phyloP scores from a whole-genome alignment of 1,140 invertebrate genomes.

The Drosophila santomea region DNA sequence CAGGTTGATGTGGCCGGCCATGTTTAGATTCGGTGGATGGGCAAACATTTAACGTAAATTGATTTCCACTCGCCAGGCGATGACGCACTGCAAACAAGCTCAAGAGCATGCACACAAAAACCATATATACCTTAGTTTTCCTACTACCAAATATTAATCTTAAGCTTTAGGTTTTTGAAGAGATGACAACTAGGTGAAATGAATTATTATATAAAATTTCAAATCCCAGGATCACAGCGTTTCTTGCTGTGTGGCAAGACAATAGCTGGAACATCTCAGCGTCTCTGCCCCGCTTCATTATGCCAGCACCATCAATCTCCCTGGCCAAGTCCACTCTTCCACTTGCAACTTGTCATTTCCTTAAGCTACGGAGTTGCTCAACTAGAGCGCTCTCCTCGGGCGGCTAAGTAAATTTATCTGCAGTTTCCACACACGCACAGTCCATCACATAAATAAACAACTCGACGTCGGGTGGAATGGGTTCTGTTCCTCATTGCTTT shows the following conservation, averaged over 20 bases:
- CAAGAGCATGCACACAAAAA: conserved; percentile 10
- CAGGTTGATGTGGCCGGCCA: conserved; percentile 22
- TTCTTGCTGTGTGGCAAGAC: neutral
- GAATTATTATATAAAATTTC: neutral
- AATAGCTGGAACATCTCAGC: conserved; percentile 19
- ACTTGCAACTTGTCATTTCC: conserved; percentile 57
- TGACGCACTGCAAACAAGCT: conserved; percentile 37
- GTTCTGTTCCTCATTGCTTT: neutral
- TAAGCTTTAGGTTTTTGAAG: too few relatives aligned
- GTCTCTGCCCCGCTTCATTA: conserved; percentile 11
- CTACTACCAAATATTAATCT: neutral
- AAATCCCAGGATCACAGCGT: neutral
- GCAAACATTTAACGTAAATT: conserved; percentile 70
- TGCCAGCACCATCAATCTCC: conserved; percentile 48
- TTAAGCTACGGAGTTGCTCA: conserved; percentile 45
- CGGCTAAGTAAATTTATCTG: conserved; percentile 74
- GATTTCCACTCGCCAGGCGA: conserved; percentile 64
- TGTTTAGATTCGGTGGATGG: conserved; percentile 63
- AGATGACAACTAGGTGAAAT: too few relatives aligned
- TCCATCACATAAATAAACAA: conserved; percentile 80
- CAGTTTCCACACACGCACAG: conserved; percentile 64
- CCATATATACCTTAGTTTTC: neutral
- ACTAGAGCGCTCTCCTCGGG: conserved; percentile 42
- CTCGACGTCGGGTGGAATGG: conserved; percentile 59
- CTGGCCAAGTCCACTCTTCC: conserved; percentile 44